Base-by-base conservation (phyloP, 2,888 invertebrate genomes). In the Hymenopus coronatus region DNA sequence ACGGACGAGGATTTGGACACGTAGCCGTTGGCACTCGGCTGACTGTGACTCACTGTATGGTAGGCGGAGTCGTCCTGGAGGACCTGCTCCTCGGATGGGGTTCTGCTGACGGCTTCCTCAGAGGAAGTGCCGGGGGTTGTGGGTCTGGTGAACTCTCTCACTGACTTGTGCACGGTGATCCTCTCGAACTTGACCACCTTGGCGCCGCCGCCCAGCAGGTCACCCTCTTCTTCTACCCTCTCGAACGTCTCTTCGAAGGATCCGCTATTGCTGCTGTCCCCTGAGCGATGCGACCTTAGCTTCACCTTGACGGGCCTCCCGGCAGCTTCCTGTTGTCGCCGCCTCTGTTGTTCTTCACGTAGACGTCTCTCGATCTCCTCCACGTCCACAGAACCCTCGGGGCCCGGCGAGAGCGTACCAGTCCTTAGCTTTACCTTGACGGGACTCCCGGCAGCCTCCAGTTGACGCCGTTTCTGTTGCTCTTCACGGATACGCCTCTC, bases 141-240 rank as follows among this genome's bases (percentile, higher is more conserved):
- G 15, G 90, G 89, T 9, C 90, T 89, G 12, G 93, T 93, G 0
- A 95, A 93, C 91, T 96, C 95, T 85, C 94, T 93, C n/a, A 95
- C 93, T 81, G 96, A 95, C 93, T 95, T 96, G 92, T 94, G 94
- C 88, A 96, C 94, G 4, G 95, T 95, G 91, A 96, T 95, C 92
- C 95, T 94, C 92, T 97, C 97, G 91, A 96, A 96, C 92, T 96
- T 96, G 85, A 97, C 96, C 84, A 90, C 89, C 25, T 88, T 83
- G 20, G 90, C 88, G 30, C 89, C 90, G 15, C 89, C 89, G 88
- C 95, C 94, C 46, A 94, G 93, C 83, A 95, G 93, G 91, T 96
- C 96, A 91, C 96, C 96, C 93, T 96, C 96, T 92, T 96, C 96
- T 90, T 95, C 93, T 6, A 94, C 92, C 27, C 93, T 92, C 88